A percentile compares a stretch with the other conserved stretches of the same genome.
Evolutionary conservation across 2,113 vertebrate genomes (phyloP).

Genomic region (Clinocottus analis): DNA sequence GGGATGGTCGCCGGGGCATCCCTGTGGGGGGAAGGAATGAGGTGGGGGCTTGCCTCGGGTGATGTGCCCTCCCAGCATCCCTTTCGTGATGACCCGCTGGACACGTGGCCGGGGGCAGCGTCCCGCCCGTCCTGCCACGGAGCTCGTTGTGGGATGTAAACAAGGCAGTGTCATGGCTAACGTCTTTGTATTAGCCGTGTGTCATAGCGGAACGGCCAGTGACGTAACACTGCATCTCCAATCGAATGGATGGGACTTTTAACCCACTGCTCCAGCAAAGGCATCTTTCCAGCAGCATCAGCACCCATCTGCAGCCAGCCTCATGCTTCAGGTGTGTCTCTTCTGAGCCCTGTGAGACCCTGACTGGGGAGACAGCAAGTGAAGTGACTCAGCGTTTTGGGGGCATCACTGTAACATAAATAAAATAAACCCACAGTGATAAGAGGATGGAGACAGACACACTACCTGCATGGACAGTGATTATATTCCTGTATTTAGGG

Average conservation of each 20-base stretch:
- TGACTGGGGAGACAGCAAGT: conserved; percentile 43
- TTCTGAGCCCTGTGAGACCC: conserved; percentile 20
- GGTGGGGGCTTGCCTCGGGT: conserved; percentile 8
- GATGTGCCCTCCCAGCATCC: conserved; percentile 13
- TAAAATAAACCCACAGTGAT: background rate
- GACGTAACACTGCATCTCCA: background rate
- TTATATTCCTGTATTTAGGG: background rate
- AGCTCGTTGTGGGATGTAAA: conserved; percentile 65
- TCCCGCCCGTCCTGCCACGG: conserved; percentile 9
- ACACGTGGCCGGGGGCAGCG: conserved; percentile 61
- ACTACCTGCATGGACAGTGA: background rate
- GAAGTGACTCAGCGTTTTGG: conserved; percentile 76
- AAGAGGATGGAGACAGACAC: background rate
- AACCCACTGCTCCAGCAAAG: background rate
- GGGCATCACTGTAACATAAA: conserved; percentile 2
- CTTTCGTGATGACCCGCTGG: background rate
- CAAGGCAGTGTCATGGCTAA: conserved; percentile 59
- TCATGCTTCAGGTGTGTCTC: conserved; percentile 40
- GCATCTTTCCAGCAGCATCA: background rate
- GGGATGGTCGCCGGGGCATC: background rate
- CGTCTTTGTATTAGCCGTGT: conserved; percentile 9
- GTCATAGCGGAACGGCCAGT: background rate
- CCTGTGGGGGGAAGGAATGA: background rate
- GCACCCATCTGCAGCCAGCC: background rate
- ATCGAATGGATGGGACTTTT: background rate